Evolutionary conservation across 1,140 invertebrate species (phyloP).

Genomic region (Brachionus plicatilis): DNA sequence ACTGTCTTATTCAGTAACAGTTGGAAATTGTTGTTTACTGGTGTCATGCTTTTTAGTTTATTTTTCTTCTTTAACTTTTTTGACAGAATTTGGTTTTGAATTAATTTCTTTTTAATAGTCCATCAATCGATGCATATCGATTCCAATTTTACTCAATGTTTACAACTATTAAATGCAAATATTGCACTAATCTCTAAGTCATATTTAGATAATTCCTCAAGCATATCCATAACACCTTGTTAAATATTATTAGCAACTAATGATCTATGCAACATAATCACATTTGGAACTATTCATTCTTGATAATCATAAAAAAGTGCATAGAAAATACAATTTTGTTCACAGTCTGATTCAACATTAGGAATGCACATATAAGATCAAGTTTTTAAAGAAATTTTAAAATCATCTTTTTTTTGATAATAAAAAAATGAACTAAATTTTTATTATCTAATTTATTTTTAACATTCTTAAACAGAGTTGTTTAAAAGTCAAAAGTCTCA

Average conservation of each 20-base stretch:
- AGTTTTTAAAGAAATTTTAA: too few relatives aligned
- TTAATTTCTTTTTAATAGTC: conserved; percentile 23
- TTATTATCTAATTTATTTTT: too few relatives aligned
- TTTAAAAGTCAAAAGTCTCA: too few relatives aligned
- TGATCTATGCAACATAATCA: background rate
- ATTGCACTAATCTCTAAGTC: background rate
- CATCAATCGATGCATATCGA: background rate
- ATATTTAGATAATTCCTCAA: conserved; percentile 16
- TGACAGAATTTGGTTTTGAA: background rate
- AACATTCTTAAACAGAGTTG: too few relatives aligned
- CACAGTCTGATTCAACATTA: background rate
- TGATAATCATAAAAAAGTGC: too few relatives aligned
- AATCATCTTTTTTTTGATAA: too few relatives aligned
- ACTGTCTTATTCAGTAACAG: background rate
- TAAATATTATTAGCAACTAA: background rate
- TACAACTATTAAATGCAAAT: background rate
- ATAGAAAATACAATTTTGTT: background rate
- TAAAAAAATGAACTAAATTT: too few relatives aligned
- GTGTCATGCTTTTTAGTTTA: background rate
- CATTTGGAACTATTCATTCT: too few relatives aligned
- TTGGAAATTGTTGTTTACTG: background rate
- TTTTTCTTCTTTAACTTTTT: background rate
- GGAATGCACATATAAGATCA: too few relatives aligned
- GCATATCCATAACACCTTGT: conserved; percentile 7
- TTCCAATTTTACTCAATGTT: background rate